phyloP scores from a whole-genome alignment of 37 sponge, comb jelly and placozoan species.

The Cliona cf. orientalis region DNA sequence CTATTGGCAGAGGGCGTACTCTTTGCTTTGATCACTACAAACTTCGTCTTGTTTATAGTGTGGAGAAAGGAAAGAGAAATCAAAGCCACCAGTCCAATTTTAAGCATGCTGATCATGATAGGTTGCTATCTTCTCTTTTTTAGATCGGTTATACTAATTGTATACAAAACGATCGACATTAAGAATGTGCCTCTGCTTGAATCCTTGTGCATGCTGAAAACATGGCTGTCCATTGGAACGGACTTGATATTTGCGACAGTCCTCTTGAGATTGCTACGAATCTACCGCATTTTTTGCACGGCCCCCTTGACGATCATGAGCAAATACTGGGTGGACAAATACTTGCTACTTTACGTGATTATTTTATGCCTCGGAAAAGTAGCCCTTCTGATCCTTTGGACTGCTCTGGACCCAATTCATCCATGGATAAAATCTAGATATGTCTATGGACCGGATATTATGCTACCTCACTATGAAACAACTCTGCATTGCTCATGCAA shows the following conservation, averaged over 20 bases:
- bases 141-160: background rate
- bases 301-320: background rate
- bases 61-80: slow-evolving; percentile 27
- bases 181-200: background rate
- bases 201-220: slow-evolving; percentile 2
- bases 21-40: slow-evolving; percentile 7
- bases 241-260: slow-evolving; percentile 7
- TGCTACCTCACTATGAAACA: too few relatives aligned
- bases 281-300: slow-evolving; percentile 11
- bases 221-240: slow-evolving; percentile 10
- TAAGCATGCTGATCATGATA: slow-evolving; percentile 32
- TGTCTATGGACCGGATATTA: too few relatives aligned
- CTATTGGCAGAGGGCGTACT: background rate
- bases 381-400: slow-evolving; percentile 1
- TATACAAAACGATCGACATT: background rate
- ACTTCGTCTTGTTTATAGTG: background rate
- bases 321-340: slow-evolving; percentile 10
- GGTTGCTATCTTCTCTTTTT: slow-evolving; percentile 27
- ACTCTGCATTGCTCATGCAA: too few relatives aligned
- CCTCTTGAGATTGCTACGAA: slow-evolving; percentile 4
- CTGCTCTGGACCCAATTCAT: too few relatives aligned
- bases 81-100: slow-evolving; percentile 35
- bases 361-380: background rate
- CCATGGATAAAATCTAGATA: too few relatives aligned
- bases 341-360: background rate